Conservation (phyloP, 2,113 vertebrate genomes). For the Caloenas nicobarica region DNA sequence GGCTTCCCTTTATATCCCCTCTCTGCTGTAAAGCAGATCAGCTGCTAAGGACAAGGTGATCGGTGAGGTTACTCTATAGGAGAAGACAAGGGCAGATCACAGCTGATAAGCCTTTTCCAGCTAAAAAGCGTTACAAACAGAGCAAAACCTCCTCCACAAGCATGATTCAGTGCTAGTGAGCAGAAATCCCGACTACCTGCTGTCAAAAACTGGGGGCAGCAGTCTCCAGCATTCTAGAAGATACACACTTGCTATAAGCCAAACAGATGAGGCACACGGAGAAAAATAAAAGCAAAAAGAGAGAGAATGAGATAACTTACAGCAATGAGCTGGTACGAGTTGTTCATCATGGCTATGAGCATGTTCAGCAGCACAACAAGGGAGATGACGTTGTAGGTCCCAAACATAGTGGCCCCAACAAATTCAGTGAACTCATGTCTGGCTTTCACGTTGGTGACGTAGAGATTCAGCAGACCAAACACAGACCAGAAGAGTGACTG, state of each 20-base stretch:
- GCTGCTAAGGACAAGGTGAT: not conserved
- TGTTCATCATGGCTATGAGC: constrained; percentile 99
- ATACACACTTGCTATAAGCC: not conserved
- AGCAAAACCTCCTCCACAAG: not conserved
- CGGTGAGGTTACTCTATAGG: not conserved
- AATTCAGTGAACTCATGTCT: constrained; percentile 96
- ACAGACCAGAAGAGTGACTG: constrained; percentile 98
- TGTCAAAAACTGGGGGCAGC: not conserved
- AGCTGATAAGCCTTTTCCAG: constrained; percentile 42
- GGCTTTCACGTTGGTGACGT: constrained; percentile 95
- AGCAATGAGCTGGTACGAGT: constrained; percentile 97
- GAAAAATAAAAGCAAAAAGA: not conserved
- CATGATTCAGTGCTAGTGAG: constrained; percentile 11
- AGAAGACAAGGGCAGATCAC: not conserved
- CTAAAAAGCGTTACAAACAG: not conserved
- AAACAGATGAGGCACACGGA: not conserved
- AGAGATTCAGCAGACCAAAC: constrained; percentile 92
- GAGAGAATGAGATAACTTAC: constrained; percentile 75
- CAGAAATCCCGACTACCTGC: not conserved
- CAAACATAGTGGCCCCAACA: constrained; percentile 96
- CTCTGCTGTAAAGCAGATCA: not conserved
- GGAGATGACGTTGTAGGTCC: constrained; percentile 96
- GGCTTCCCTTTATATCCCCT: not conserved
- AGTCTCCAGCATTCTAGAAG: not conserved
- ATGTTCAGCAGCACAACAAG: constrained; percentile 96